Evolutionary conservation across 2,113 vertebrate genomes (phyloP).

Genomic region (Elephas maximus): DNA sequence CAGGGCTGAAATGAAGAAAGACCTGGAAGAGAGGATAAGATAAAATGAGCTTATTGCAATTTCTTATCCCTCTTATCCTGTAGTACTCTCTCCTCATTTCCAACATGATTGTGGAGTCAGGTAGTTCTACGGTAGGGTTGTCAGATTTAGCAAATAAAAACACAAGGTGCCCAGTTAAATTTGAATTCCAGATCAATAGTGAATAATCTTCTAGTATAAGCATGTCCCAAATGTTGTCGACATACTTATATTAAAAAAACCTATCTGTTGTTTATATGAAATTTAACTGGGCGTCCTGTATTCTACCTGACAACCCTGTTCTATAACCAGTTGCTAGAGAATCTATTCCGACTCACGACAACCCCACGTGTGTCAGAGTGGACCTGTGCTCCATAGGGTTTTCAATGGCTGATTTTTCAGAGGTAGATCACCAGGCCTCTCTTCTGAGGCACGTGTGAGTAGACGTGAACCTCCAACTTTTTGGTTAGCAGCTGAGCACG

Average conservation of each 20-base stretch:
- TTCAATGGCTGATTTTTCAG: not conserved
- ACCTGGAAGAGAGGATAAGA: not conserved
- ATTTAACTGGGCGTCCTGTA: not conserved
- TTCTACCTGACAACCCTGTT: constrained; percentile 9
- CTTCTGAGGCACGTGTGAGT: not conserved
- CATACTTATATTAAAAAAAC: not conserved
- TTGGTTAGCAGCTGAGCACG: not conserved
- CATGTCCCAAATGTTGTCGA: not conserved
- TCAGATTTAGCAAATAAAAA: not conserved
- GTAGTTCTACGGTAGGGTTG: not conserved
- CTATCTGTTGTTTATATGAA: not conserved
- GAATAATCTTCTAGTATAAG: not conserved
- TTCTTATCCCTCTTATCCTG: not conserved
- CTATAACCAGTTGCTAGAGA: not conserved
- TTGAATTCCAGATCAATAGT: not conserved
- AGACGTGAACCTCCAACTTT: not conserved
- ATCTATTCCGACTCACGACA: not conserved
- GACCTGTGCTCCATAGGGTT: not conserved
- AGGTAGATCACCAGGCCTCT: not conserved
- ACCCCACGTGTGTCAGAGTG: not conserved
- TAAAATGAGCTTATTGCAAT: not conserved
- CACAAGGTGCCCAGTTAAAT: not conserved
- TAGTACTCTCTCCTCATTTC: not conserved
- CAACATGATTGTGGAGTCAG: not conserved
- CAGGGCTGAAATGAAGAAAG: not conserved